These are phyloP conservation scores for Misgurnus anguillicaudatus DNA, from an alignment of 2,113 vertebrate genomes.

Conservation along the genomic window DNA sequence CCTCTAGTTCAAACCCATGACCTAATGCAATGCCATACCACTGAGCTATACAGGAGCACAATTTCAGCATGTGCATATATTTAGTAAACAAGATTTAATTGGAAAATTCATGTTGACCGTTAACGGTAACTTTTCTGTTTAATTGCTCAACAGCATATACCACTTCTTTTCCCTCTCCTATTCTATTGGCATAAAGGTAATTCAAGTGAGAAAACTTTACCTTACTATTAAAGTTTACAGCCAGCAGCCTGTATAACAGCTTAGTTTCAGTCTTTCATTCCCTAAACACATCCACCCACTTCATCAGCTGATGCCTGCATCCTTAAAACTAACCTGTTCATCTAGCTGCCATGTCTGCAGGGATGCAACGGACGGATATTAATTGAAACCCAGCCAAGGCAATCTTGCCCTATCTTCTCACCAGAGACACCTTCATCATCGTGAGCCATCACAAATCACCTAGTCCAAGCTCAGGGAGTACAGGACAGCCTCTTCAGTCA, in stretches of 20 bases:
- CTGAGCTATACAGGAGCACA: too few species aligned
- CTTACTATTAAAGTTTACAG: neutral
- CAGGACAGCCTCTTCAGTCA: slow-evolving; percentile 14
- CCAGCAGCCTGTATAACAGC: neutral
- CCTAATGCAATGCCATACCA: too few species aligned
- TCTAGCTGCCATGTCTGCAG: slow-evolving; percentile 26
- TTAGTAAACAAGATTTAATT: too few species aligned
- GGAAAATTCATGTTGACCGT: too few species aligned
- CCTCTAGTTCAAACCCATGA: too few species aligned
- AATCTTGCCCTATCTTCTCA: slow-evolving; percentile 31
- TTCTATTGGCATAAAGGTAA: neutral
- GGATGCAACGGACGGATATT: slow-evolving; percentile 32
- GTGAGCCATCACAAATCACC: slow-evolving; percentile 29
- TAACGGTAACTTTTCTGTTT: too few species aligned
- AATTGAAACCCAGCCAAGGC: slow-evolving; percentile 37
- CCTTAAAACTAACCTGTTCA: slow-evolving; percentile 14
- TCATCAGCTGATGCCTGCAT: slow-evolving; percentile 26
- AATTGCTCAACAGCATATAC: neutral
- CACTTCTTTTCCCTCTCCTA: neutral
- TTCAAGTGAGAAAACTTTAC: neutral
- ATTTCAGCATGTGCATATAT: too few species aligned
- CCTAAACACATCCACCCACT: slow-evolving; percentile 14
- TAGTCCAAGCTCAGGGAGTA: neutral
- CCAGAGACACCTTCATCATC: slow-evolving; percentile 22
- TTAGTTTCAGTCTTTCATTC: neutral